Conservation (phyloP, 2,113 vertebrate genomes). For the Boulengeromyrus knoepffleri region DNA sequence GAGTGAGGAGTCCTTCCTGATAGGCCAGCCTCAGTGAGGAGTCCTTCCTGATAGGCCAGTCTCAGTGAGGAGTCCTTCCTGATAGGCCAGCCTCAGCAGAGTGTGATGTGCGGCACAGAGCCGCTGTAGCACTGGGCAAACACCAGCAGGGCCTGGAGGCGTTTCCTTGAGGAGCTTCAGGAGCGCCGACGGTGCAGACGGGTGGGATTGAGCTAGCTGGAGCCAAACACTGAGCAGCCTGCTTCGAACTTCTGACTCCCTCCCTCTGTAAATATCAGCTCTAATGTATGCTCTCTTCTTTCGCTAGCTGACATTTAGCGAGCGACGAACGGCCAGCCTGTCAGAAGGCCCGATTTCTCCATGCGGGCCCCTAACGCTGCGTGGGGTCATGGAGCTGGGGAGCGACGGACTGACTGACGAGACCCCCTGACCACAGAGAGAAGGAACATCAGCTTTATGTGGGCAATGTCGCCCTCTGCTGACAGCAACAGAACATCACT, state of each 20-base stretch:
- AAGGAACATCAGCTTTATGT: neutral
- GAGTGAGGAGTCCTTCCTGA: neutral
- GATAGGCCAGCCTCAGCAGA: neutral
- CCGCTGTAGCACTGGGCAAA: neutral
- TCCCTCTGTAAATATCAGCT: neutral
- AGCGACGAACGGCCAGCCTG: neutral
- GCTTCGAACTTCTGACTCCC: neutral
- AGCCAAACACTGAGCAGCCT: neutral
- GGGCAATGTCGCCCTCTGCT: slow-evolving; percentile 11
- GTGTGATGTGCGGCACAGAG: neutral
- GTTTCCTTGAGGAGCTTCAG: neutral
- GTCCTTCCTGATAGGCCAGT: neutral
- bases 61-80: too few relatives aligned
- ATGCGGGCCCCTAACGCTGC: neutral
- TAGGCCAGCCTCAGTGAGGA: neutral
- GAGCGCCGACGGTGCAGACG: neutral
- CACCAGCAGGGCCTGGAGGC: neutral
- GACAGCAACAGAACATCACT: neutral
- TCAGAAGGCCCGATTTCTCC: neutral
- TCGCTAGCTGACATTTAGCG: neutral
- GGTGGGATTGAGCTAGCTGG: neutral
- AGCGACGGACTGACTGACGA: neutral
- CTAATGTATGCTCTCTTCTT: neutral
- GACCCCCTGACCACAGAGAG: neutral
- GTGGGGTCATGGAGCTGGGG: too few relatives aligned